Evolutionary conservation across 2,797 vertebrate species (phyloP).

Genomic region (Galago senegalensis): DNA sequence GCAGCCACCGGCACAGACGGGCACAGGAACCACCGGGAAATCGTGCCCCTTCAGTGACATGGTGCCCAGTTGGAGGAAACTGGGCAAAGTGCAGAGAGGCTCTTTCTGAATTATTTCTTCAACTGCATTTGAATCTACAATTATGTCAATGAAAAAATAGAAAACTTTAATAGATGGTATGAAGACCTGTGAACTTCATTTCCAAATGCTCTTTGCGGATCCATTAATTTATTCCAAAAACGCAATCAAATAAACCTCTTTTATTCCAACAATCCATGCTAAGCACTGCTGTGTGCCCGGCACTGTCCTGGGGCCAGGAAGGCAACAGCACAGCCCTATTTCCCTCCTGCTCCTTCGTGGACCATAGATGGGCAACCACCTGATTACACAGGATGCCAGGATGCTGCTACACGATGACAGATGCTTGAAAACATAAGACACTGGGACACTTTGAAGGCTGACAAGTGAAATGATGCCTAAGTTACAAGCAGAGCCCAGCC

Average conservation of each 20-base stretch:
- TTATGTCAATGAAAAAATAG: background rate
- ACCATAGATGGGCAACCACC: background rate
- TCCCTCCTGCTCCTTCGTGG: background rate
- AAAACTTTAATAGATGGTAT: background rate
- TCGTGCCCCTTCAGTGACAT: no score
- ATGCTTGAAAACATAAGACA: background rate
- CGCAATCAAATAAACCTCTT: background rate
- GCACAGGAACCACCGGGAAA: rapidly evolving
- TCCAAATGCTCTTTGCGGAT: background rate
- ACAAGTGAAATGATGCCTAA: background rate
- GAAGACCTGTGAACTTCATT: background rate
- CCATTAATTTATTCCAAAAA: background rate
- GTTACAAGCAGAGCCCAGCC: background rate
- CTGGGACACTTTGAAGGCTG: background rate
- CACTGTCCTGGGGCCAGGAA: background rate
- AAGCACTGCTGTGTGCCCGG: background rate
- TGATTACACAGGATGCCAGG: no score
- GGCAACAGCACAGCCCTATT: background rate
- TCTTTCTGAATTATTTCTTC: background rate
- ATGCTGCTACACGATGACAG: background rate
- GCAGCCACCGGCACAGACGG: background rate
- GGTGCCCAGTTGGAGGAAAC: rapidly evolving
- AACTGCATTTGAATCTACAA: background rate
- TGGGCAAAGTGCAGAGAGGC: background rate
- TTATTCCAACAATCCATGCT: background rate